Evolutionary conservation across 2,888 invertebrate genomes (phyloP), one percentile per base, ranked within the genome.

Genomic region (Ectobius pallidus): DNA sequence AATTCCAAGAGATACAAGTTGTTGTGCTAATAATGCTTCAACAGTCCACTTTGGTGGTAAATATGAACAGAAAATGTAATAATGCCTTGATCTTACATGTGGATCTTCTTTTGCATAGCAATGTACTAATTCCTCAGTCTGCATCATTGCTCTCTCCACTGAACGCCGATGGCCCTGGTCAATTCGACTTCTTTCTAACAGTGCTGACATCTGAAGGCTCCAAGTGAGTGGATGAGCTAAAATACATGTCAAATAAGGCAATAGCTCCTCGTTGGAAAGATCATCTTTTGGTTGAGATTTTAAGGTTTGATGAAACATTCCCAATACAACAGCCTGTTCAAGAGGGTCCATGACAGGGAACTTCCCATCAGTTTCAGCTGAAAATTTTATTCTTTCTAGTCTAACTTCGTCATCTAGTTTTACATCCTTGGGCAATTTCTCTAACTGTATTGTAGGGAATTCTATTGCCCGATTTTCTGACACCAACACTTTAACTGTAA

Each of bases 91-190:
- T 44, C 80, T 77, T 14, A 84, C 80, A 42, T 82, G 78, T 2
- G 87, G 86, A 44, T 83, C 81, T 25, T 81, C 78, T 62, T 81
- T 80, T 76, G 80, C 83, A 69, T 85, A 83, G 80, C 83, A 86
- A 76, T 90, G 89, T 3, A 94, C 88, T 42, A 94, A 85, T 79
- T 81, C 81, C 83, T 96, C 94, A 76, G 93, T 88, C 83, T 97
- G 97, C 80, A 89, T 87, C 87, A 97, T 89, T 25, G 96, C 91
- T 46, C 98, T 86, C 81, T 97, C 97, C 16, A 97, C 90, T 0
- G 94, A 92, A 71, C 97, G 87, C 71, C 91, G 90, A 78, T 92
- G 91, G 63, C 86, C 87, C 0, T 90, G 87, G 82, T 99, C 97
- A 69, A 95, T 82, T 73, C 88, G 86, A 77, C 94, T 94, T 69